A percentile compares a stretch with the other conserved stretches of the same genome.
Conservation (phyloP, 2,888 invertebrate species). For the Meteorus colon region DNA sequence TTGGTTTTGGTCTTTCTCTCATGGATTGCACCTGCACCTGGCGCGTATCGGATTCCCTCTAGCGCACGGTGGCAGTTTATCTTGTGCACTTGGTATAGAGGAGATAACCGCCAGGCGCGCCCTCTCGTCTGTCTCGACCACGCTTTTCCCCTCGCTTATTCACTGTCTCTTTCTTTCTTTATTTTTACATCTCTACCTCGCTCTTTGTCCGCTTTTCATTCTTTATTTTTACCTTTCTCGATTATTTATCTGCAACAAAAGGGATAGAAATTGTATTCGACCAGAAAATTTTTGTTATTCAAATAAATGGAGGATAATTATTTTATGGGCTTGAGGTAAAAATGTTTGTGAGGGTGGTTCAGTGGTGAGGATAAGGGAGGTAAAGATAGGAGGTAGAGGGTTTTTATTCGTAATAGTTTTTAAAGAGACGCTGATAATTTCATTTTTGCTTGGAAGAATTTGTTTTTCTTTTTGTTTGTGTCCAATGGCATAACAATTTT, state of each 20-base stretch:
- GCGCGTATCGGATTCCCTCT: conserved; percentile 34
- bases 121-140: conserved; percentile 42
- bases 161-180: conserved; percentile 18
- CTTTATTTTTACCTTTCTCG: neutral
- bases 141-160: neutral
- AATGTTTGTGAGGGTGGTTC: no score
- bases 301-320: neutral
- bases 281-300: neutral
- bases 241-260: conserved; percentile 5
- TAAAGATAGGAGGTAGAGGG: no score
- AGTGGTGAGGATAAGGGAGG: no score
- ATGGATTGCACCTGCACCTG: conserved; percentile 25
- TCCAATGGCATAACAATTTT: no score
- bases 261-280: neutral
- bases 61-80: conserved; percentile 17
- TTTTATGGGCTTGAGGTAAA: no score
- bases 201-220: neutral
- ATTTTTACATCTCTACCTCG: conserved; percentile 6
- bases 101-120: conserved; percentile 37
- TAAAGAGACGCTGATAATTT: no score
- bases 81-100: conserved; percentile 26
- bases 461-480: no score
- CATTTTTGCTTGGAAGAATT: no score
- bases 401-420: no score
- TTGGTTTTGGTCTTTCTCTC: neutral